Evolutionary conservation across 2,113 vertebrate genomes (phyloP), one percentile per base, ranked within the genome.

Genomic region (Equus quagga): DNA sequence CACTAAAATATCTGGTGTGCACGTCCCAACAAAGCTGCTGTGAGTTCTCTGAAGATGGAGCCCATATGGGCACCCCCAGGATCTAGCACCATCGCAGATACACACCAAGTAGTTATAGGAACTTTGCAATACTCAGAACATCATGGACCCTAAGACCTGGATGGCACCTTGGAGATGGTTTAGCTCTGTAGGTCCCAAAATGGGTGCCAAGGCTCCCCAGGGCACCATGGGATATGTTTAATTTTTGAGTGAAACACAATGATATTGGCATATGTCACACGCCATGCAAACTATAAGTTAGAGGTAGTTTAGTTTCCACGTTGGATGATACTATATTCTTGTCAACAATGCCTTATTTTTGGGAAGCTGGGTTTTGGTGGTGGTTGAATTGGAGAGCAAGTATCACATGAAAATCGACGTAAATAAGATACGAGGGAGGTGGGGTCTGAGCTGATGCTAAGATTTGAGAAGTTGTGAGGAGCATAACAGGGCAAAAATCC

Each of bases 311-410:
- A 0, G 28, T 12, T 1, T 15, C 36, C 21, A 10, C 1, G 0
- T 5, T 18, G 41, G 41, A 6, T 14, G 11, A 24, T 1, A 1
- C 9, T 24, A 0, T 0, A 0, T 1, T 49, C 46, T 69, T n/a
- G 4, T 3, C 33, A 9, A 1, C 0, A 44, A 33, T 0, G 0
- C 46, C 3, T 0, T 11, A 4, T 1, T 49, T 6, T 3, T 0
- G 23, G 72, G 51, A 58, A 58, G 24, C 41, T 18, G 36, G n/a
- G 4, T 3, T 75, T 36, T 3, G 17, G 24, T 6, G n/a, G 2
- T 4, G 5, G 3, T 17, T 64, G 28, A 5, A 1, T 2, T 21
- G 44, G n/a, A 31, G 76, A 81, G 33, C 18, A 13, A n/a, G 10
- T 0, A 19, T 31, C 15, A 1, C 1, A 0, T 9, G 73, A 62